Evolutionary conservation across 2,113 vertebrate species (phyloP), one percentile per base, ranked within the genome.

Genomic region (Bufo bufo): DNA sequence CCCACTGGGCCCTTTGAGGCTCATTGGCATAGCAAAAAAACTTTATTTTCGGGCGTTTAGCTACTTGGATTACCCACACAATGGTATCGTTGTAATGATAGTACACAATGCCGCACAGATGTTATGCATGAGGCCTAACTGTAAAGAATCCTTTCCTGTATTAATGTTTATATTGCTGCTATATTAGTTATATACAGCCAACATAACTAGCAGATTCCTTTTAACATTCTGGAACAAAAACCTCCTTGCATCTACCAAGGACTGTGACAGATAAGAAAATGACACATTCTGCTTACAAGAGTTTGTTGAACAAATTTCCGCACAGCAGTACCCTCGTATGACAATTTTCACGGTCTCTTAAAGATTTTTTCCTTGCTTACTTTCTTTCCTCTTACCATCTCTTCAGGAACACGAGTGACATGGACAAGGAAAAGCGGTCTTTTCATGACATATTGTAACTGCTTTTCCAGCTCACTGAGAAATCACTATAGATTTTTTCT

Each of bases 401-500:
- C 8, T 54, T 69, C 63, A 0, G 23, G 14, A 71, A 59, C 23
- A 17, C 13, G 12, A 91, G 10, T 56, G 33, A 50, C 3, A 43
- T 8, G 47, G 89, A 23, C 8, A 84, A 66, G 72, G 50, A 85
- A 81, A 14, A 86, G 81, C 33, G 8, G 49, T 47, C 77, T 87
- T 87, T 88, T 84, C 0, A 59, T 89, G 74, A 86, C 23, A 52
- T 78, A n/a, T 52, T 77, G 6, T 75, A n/a, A 45, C 72, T 84
- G 52, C 20, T 87, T 90, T 90, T 81, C 82, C 78, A 14, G 59
- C 16, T 91, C 77, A 66, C 16, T 1, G 0, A 50, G 19, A 61
- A 75, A 58, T 3, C 50, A 77, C 52, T 82, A 23, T 17, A 80
- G 16, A 13, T 0, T 88, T 87, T 90, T 78, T 90, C 78, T 89